Evolutionary conservation across 1,140 invertebrate species (phyloP), one percentile per base, ranked within the genome.

Genomic region (Globodera rostochiensis): DNA sequence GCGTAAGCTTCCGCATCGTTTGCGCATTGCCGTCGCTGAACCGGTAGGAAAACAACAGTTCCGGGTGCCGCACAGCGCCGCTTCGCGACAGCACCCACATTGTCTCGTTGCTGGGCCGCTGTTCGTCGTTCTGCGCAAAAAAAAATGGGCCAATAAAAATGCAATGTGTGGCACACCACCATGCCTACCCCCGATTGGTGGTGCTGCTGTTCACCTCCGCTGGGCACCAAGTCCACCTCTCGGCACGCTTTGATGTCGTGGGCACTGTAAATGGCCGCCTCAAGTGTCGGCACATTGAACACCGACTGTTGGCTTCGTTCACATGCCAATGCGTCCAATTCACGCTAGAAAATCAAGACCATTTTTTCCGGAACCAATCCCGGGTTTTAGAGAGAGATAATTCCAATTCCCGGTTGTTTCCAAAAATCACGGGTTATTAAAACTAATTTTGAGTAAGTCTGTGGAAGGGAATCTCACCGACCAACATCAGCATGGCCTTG

Each of bases 21-120:
- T 74, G 57, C 8, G n/a, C 11, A 36, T 45, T 47, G 71, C 66
- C 46, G 36, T 47, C 73, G 21, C 15, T 21, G 36, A 83, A 74
- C 4, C 73, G 82, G 15, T 47, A 64, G 8, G 70, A 25, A 7
- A 71, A 76, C 53, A 84, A 11, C 50, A 84, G 50, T 21, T 84
- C 66, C 46, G 83, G 85, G 57, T 87, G 87, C 6, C 45, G 36
- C 1, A 84, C 21, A 11, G 83, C 83, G 25, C 15, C 25, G 70
- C 85, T 84, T 50, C 73, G 46, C 25, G 85, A 53, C 81, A 84
- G 70, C 45, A 84, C 85, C 80, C 80, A 82, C 80, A 82, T 82
- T 15, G 46, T 69, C 83, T 82, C 79, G 64, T 80, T 80, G 25
- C 74, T 53, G 13, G 79, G 79, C 49, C 36, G 77, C 1, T 79